Percentiles rank a stretch among this genome's conserved stretches.
phyloP scores from a whole-genome alignment of 2,888 invertebrate genomes.

The Apodemia mormo region DNA sequence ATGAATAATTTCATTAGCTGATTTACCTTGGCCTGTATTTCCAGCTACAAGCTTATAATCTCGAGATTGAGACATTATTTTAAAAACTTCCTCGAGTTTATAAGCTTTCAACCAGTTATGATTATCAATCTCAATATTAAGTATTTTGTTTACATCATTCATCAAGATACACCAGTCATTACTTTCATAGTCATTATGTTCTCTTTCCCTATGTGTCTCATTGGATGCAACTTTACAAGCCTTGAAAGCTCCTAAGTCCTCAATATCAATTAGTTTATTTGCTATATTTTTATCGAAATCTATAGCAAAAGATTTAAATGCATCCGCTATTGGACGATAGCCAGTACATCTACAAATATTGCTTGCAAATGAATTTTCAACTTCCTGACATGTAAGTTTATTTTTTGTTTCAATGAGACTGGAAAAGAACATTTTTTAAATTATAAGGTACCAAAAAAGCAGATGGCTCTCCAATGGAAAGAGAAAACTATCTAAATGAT shows the following conservation, averaged over 20 bases:
- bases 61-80: constrained; percentile 52
- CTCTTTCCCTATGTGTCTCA: constrained; percentile 43
- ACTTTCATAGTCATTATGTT: constrained; percentile 35
- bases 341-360: constrained; percentile 92
- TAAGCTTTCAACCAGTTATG: constrained; percentile 78
- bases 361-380: constrained; percentile 89
- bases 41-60: constrained; percentile 84
- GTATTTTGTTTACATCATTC: constrained; percentile 61
- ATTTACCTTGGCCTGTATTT: constrained; percentile 87
- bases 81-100: constrained; percentile 71
- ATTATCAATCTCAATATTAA: constrained; percentile 68
- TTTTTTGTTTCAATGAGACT: constrained; percentile 74
- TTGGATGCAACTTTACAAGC: constrained; percentile 53
- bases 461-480: too few relatives aligned
- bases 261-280: constrained; percentile 74
- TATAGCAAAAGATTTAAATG: constrained; percentile 87
- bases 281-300: constrained; percentile 79
- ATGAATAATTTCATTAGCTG: neutral
- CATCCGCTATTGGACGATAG: constrained; percentile 89
- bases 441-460: too few relatives aligned
- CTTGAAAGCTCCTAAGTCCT: constrained; percentile 60
- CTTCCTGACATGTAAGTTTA: constrained; percentile 81
- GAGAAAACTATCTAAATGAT: too few relatives aligned
- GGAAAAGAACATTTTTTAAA: constrained; percentile 36
- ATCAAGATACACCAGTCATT: constrained; percentile 54